These are phyloP conservation scores for Onthophagus sagittarius DNA, from an alignment of 2,888 invertebrate genomes.

Conservation along the genomic window DNA sequence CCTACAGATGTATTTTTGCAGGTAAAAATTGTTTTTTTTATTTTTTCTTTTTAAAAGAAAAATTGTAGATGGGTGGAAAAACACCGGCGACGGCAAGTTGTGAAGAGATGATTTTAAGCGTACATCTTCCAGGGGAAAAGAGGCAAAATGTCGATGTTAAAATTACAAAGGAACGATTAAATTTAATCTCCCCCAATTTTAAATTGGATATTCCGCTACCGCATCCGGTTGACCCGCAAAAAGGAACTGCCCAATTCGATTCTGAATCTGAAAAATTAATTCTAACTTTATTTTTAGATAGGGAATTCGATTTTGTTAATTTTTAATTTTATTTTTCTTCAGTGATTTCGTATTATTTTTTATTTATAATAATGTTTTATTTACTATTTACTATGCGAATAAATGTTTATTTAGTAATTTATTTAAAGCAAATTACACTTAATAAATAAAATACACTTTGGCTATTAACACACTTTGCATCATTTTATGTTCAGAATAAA, in stretches of 20 bases:
- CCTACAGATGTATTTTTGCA: conserved; percentile 84
- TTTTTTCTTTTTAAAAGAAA: neutral
- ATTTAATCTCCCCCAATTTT: conserved; percentile 62
- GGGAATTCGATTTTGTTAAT: conserved; percentile 84
- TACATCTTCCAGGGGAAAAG: conserved; percentile 72
- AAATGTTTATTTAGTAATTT: no score
- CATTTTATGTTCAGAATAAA: no score
- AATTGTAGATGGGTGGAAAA: conserved; percentile 71
- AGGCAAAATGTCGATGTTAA: conserved; percentile 72
- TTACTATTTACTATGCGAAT: no score
- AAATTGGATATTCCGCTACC: conserved; percentile 72
- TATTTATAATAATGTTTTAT: neutral
- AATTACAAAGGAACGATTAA: conserved; percentile 59
- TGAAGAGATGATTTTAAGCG: conserved; percentile 78
- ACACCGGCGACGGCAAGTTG: conserved; percentile 77
- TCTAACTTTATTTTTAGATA: conserved; percentile 67
- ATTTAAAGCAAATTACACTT: no score
- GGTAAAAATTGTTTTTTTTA: conserved; percentile 47
- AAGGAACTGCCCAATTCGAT: conserved; percentile 79
- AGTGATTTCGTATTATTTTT: neutral
- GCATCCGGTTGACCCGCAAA: conserved; percentile 77
- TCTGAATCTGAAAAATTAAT: conserved; percentile 60
- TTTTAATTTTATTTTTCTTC: conserved; percentile 57
- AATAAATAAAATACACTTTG: no score
- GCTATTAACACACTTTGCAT: no score